These are phyloP conservation scores for Mastomys natalensis DNA, from an alignment of 2,113 vertebrate species.

Conservation along the genomic window DNA sequence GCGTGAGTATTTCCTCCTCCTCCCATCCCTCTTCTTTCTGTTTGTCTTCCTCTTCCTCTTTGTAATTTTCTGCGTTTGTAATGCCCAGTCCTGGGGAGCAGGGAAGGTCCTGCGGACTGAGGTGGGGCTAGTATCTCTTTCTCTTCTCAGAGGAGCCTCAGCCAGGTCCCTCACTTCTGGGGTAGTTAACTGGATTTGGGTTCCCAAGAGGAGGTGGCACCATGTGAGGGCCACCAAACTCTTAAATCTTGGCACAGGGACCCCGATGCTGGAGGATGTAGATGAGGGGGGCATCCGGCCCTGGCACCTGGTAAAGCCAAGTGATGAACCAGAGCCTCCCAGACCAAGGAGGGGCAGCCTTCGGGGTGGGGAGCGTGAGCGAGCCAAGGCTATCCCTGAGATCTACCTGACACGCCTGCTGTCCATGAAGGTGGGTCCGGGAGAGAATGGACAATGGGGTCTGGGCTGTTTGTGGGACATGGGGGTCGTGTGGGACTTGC, in stretches of 20 bases:
- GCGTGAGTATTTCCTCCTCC: constrained; percentile 89
- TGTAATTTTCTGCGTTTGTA: not conserved
- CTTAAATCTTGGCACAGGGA: constrained; percentile 88
- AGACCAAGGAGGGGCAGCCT: constrained; percentile 96
- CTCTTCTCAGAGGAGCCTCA: not conserved
- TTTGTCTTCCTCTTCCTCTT: accelerated
- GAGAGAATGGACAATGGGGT: no score
- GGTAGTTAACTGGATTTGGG: not conserved
- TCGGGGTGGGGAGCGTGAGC: constrained; percentile 91
- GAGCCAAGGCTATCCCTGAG: constrained; percentile 98
- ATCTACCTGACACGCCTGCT: constrained; percentile 99
- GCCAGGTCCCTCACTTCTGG: not conserved
- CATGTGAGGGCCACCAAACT: not conserved
- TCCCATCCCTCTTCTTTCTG: accelerated
- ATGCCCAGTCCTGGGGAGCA: not conserved
- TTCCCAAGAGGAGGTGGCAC: not conserved
- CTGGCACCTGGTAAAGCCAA: constrained; percentile 98
- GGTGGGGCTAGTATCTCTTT: not conserved
- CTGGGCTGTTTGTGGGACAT: constrained; percentile 75
- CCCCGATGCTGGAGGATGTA: constrained; percentile 98
- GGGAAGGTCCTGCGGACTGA: not conserved
- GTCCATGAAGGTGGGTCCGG: constrained; percentile 95
- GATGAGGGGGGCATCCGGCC: constrained; percentile 97
- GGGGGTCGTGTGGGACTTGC: not conserved
- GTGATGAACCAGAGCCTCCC: constrained; percentile 96